A percentile compares a stretch with the other conserved stretches of the same genome.
Conservation (phyloP, 1,140 invertebrate species). For the Cataglyphis hispanica region DNA sequence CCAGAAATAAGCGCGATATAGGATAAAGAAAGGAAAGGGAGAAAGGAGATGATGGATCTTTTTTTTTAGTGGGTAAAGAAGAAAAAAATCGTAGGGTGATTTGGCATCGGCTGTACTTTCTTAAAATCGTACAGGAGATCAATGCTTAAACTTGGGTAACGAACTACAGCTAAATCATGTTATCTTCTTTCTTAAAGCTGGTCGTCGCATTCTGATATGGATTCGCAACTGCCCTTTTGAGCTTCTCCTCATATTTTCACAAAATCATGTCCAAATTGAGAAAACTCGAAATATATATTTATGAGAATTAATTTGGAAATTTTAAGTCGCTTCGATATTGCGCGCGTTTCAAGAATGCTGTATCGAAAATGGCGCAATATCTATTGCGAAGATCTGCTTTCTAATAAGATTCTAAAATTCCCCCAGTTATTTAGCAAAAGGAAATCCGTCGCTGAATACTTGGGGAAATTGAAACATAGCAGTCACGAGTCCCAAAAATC, state of each 20-base stretch:
- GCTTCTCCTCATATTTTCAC: neutral
- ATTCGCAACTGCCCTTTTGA: conserved; percentile 37
- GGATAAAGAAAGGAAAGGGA: conserved; percentile 16
- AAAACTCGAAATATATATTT: neutral
- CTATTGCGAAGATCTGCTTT: neutral
- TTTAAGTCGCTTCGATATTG: conserved; percentile 37
- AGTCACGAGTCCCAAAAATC: conserved; percentile 13
- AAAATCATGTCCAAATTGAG: neutral
- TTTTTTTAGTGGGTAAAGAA: conserved; percentile 46
- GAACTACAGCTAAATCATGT: conserved; percentile 68
- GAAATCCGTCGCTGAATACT: conserved; percentile 38
- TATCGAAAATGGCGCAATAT: conserved; percentile 63
- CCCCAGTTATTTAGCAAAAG: conserved; percentile 29
- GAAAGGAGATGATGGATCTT: conserved; percentile 15
- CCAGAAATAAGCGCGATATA: conserved; percentile 33
- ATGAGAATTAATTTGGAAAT: conserved; percentile 3
- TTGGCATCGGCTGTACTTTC: conserved; percentile 85
- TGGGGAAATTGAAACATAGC: conserved; percentile 11
- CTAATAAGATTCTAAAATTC: neutral
- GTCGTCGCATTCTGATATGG: conserved; percentile 52
- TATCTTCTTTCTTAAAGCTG: conserved; percentile 59
- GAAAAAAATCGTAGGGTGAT: conserved; percentile 74
- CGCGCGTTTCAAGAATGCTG: conserved; percentile 51
- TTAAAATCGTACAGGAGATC: conserved; percentile 83
- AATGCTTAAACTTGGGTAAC: conserved; percentile 83